Evolutionary conservation across 2,888 invertebrate genomes (phyloP).

Genomic region (Myopa testacea): DNA sequence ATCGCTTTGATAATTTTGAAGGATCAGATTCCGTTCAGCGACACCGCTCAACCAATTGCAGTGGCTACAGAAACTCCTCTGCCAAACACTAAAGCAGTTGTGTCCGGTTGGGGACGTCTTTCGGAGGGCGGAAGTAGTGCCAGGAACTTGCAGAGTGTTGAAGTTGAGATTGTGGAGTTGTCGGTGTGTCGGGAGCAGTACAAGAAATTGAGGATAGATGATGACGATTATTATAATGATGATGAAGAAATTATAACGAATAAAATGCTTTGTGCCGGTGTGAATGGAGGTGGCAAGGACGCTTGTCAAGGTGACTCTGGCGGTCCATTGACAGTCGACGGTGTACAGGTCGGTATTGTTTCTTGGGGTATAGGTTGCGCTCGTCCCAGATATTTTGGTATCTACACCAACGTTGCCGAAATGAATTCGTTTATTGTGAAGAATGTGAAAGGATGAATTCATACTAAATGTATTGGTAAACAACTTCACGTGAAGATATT

Average conservation of each 20-base stretch:
- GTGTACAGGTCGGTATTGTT: constrained; percentile 61
- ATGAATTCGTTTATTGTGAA: constrained; percentile 52
- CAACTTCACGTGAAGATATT: background rate
- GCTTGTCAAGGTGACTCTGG: constrained; percentile 67
- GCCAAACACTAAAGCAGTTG: constrained; percentile 47
- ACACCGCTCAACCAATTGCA: constrained; percentile 71
- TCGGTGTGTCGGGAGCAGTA: constrained; percentile 52
- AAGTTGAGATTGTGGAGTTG: constrained; percentile 53
- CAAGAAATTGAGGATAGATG: constrained; percentile 53
- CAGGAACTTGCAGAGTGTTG: constrained; percentile 55
- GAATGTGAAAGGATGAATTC: background rate
- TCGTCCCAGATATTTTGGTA: constrained; percentile 52
- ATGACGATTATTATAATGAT: no score
- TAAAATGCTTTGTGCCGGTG: constrained; percentile 61
- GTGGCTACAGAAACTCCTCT: constrained; percentile 69
- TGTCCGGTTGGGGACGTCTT: constrained; percentile 60
- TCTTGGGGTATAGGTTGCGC: constrained; percentile 67
- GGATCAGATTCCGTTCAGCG: constrained; percentile 27
- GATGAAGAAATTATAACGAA: constrained; percentile 40
- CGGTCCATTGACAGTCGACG: constrained; percentile 61
- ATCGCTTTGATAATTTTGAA: constrained; percentile 27
- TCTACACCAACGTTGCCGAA: constrained; percentile 57
- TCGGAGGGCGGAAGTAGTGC: constrained; percentile 43
- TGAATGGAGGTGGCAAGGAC: constrained; percentile 59
- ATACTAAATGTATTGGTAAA: no score